Conservation (phyloP, 35 echinoderm and acorn worm genomes). For the Apostichopus californicus region DNA sequence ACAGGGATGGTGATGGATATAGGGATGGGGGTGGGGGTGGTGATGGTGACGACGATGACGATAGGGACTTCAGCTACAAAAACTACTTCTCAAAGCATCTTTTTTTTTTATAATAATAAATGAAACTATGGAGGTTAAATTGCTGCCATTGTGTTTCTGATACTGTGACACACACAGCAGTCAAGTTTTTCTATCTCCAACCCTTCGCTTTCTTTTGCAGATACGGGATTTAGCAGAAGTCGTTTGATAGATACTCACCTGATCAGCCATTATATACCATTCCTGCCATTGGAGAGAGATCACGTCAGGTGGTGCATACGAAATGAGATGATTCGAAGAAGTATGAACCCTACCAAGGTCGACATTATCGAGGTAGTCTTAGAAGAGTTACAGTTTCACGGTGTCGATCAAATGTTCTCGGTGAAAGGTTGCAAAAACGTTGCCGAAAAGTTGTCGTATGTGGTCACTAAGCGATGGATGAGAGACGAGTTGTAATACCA, state of each 20-base stretch:
- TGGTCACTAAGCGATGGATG: neutral
- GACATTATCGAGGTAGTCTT: neutral
- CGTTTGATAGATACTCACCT: conserved; percentile 43
- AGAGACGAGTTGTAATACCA: conserved; percentile 17
- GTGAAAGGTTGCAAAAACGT: conserved; percentile 90
- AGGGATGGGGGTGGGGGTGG: no score
- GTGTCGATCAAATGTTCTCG: conserved; percentile 41
- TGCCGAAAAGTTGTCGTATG: conserved; percentile 67
- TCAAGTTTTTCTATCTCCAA: no score
- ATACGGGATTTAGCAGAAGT: conserved; percentile 20
- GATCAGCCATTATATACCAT: conserved; percentile 55
- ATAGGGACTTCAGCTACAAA: no score
- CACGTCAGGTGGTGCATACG: conserved; percentile 52
- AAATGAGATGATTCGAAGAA: neutral
- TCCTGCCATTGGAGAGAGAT: conserved; percentile 52
- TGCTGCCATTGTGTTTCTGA: no score
- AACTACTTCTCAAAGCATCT: no score
- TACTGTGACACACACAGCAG: no score
- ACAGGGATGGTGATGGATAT: no score
- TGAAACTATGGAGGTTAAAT: no score
- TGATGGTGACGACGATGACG: no score
- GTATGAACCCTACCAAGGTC: neutral
- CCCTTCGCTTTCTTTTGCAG: neutral
- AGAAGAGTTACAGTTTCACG: conserved; percentile 2
- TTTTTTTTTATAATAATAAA: no score